Percentiles rank a stretch among this genome's conserved stretches.
These are phyloP conservation scores for Dermatophagoides farinae DNA, from an alignment of 1,140 invertebrate genomes.

Conservation along the genomic window DNA sequence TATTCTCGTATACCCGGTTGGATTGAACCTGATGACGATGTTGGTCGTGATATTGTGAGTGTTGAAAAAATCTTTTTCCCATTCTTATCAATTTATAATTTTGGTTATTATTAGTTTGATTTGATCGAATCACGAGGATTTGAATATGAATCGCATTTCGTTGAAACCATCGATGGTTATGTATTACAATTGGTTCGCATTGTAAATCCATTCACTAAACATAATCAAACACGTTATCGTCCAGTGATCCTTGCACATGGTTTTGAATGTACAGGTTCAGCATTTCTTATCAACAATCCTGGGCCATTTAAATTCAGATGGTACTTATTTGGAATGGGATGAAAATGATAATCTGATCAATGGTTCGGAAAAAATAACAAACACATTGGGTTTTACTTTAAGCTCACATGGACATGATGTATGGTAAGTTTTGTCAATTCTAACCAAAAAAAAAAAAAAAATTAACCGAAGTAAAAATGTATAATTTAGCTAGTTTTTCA, in stretches of 20 bases:
- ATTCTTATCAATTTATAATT: too few relatives aligned
- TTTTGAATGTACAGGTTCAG: slow-evolving; percentile 45
- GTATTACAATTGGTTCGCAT: slow-evolving; percentile 1
- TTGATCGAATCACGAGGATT: slow-evolving; percentile 10
- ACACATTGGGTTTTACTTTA: slow-evolving; percentile 25
- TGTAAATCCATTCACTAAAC: slow-evolving; percentile 6
- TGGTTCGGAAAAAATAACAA: neutral
- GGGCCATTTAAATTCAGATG: neutral
- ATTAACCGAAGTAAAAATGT: too few relatives aligned
- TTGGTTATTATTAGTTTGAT: neutral
- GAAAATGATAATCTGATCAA: neutral
- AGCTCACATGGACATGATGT: slow-evolving; percentile 32
- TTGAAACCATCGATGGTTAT: slow-evolving; percentile 12
- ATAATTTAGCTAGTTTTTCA: too few relatives aligned
- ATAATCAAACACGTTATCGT: neutral
- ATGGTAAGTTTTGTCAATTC: too few relatives aligned
- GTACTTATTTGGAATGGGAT: neutral
- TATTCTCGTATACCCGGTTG: too few relatives aligned
- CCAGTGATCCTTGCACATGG: slow-evolving; percentile 49
- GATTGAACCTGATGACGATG: too few relatives aligned
- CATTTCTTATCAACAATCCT: slow-evolving; percentile 43
- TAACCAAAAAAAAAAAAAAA: too few relatives aligned
- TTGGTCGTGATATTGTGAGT: too few relatives aligned
- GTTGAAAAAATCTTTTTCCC: neutral
- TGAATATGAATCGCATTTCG: slow-evolving; percentile 10